Percentiles rank a stretch among this genome's conserved stretches.
Evolutionary conservation across 2,113 vertebrate species (phyloP).

Genomic region (Acanthisitta chloris): DNA sequence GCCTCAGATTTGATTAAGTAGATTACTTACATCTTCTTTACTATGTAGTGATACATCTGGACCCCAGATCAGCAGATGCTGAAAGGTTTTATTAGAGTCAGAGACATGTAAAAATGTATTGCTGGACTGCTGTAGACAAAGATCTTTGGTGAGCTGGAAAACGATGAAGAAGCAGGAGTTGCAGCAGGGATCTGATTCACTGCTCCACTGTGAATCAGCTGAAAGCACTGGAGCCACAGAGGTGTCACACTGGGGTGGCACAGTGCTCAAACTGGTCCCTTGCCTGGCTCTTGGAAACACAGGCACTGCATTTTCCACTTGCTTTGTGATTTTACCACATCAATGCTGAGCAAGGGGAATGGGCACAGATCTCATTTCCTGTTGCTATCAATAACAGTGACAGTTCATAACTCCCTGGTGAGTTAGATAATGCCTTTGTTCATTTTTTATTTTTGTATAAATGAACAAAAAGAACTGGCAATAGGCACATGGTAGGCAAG

Average conservation of each 20-base stretch:
- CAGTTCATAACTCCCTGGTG: conserved; percentile 37
- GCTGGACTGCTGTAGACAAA: not conserved
- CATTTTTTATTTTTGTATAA: conserved; percentile 17
- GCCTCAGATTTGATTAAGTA: not conserved
- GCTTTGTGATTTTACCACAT: not conserved
- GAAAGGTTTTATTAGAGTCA: not conserved
- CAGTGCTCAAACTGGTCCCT: not conserved
- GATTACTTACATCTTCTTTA: not conserved
- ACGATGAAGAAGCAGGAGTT: not conserved
- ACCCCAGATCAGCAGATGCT: not conserved
- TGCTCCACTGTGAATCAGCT: not conserved
- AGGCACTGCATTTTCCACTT: not conserved
- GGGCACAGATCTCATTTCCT: conserved; percentile 46
- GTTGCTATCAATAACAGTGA: conserved; percentile 49
- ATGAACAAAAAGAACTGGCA: not conserved
- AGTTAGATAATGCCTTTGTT: conserved; percentile 20
- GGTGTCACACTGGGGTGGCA: not conserved
- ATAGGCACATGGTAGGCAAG: not conserved
- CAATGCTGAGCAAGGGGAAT: conserved; percentile 21
- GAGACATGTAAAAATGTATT: not conserved
- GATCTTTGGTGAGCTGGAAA: not conserved
- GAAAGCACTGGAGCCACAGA: not conserved
- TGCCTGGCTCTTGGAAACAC: not conserved
- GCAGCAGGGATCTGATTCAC: not conserved
- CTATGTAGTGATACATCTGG: not conserved